These are phyloP conservation scores for Zophobas atratus DNA, from an alignment of 1,140 invertebrate genomes.

Conservation along the genomic window DNA sequence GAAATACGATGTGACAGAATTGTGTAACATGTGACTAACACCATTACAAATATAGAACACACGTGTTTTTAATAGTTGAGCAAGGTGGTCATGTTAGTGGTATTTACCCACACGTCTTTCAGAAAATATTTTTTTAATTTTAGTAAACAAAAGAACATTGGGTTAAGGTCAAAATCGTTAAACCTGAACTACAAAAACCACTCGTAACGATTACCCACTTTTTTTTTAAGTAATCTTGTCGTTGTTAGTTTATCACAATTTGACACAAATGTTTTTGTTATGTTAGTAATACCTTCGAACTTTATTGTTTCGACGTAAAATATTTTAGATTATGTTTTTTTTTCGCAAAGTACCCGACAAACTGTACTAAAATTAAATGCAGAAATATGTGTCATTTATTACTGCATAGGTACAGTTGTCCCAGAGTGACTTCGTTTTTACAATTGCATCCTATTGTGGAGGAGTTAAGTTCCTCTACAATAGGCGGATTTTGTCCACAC, in stretches of 20 bases:
- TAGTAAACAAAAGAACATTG: conserved; percentile 37
- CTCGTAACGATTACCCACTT: not conserved
- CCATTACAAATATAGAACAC: conserved; percentile 40
- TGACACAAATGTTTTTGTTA: not conserved
- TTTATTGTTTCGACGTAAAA: too few relatives aligned
- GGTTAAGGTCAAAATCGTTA: conserved; percentile 21
- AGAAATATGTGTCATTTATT: too few relatives aligned
- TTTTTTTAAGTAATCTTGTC: too few relatives aligned
- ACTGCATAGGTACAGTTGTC: too few relatives aligned
- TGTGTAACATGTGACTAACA: conserved; percentile 37
- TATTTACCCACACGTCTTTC: conserved; percentile 31
- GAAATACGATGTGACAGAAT: conserved; percentile 31
- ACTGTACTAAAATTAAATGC: too few relatives aligned
- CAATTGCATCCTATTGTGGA: too few relatives aligned
- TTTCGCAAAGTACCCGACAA: too few relatives aligned
- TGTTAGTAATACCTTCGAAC: too few relatives aligned
- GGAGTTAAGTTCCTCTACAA: too few relatives aligned
- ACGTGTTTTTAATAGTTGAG: conserved; percentile 22
- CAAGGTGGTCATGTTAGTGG: conserved; percentile 23
- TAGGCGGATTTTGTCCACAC: too few relatives aligned
- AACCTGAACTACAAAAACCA: conserved; percentile 17
- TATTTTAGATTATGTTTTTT: too few relatives aligned
- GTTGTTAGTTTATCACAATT: not conserved
- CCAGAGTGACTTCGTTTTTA: too few relatives aligned
- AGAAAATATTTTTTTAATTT: conserved; percentile 23